Evolutionary conservation across 2,888 invertebrate species (phyloP).

Genomic region (Hipparchia sbordonii): DNA sequence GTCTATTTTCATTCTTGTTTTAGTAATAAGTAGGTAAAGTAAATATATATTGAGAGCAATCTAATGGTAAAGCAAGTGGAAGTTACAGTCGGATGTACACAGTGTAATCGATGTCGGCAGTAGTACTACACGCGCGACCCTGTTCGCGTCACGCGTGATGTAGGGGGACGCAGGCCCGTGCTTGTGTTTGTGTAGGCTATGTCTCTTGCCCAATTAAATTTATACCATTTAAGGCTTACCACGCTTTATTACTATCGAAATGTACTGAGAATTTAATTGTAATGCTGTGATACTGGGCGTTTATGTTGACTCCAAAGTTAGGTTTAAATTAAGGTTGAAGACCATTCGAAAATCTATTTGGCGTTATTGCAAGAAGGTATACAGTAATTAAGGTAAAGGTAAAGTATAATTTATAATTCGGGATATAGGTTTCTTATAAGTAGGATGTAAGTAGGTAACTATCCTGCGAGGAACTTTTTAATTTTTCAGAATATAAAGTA

Average conservation of each 20-base stretch:
- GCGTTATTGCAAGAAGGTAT: no score
- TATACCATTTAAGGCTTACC: conserved; percentile 33
- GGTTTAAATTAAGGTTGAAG: no score
- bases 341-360: no score
- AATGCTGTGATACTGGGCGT: background rate
- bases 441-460: no score
- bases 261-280: conserved; percentile 13
- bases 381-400: no score
- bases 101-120: conserved; percentile 44
- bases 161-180: conserved; percentile 49
- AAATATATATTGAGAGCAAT: conserved; percentile 1
- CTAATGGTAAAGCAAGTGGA: conserved; percentile 22
- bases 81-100: conserved; percentile 54
- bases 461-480: no score
- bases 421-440: no score
- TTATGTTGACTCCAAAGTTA: background rate
- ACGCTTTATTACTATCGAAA: conserved; percentile 23
- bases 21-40: background rate
- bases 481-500: no score
- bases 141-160: conserved; percentile 62
- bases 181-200: conserved; percentile 31
- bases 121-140: conserved; percentile 53
- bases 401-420: no score
- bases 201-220: conserved; percentile 37
- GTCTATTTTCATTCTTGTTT: background rate